Conservation (phyloP, 2,797 vertebrate species). For the Diceros bicornis region DNA sequence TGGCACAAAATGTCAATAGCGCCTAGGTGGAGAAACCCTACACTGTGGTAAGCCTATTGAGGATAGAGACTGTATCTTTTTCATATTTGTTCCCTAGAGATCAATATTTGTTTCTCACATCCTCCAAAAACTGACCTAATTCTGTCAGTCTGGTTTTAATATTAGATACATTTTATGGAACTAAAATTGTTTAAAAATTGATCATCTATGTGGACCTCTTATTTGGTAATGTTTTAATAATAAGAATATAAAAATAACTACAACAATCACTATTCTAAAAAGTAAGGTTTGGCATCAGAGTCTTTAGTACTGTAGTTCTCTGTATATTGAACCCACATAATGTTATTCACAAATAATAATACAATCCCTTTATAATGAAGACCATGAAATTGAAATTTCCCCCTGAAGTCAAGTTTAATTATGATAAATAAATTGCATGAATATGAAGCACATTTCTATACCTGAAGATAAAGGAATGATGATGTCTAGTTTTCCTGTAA, state of each 20-base stretch:
- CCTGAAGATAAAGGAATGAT: background rate
- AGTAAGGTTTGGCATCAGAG: background rate
- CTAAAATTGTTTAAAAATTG: constrained; percentile 25
- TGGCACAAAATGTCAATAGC: background rate
- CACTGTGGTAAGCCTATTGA: background rate
- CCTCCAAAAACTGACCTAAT: background rate
- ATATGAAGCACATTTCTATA: constrained; percentile 11
- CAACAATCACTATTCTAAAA: background rate
- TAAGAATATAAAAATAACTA: constrained; percentile 25
- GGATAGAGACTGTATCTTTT: background rate
- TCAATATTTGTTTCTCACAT: background rate
- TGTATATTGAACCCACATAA: background rate
- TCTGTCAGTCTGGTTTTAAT: background rate
- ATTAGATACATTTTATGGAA: background rate
- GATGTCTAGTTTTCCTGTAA: background rate
- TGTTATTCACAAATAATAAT: background rate
- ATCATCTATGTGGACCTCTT: background rate
- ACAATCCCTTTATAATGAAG: background rate
- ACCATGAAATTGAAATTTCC: constrained; percentile 39
- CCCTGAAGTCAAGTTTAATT: constrained; percentile 19
- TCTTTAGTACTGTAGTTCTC: background rate
- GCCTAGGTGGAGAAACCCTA: background rate
- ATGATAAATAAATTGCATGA: background rate
- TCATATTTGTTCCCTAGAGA: background rate
- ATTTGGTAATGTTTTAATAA: background rate